Evolutionary conservation across 2,113 vertebrate species (phyloP).

Genomic region (Chaetodon auriga): DNA sequence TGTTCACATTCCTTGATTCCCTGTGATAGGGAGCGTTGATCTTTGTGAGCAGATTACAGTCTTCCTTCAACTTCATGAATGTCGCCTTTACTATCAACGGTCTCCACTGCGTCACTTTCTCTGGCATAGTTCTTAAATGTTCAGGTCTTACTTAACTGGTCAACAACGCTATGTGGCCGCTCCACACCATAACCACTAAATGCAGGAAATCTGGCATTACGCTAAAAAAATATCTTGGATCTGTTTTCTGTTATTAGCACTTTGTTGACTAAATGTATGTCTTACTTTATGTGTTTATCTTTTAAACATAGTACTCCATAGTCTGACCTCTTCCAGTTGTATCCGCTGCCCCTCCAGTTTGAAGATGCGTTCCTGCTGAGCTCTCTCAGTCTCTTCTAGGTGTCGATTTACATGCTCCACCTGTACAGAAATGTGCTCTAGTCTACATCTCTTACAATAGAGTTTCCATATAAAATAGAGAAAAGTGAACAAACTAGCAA

Average conservation of each 20-base stretch:
- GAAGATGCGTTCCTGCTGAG: constrained; percentile 89
- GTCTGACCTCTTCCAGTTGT: constrained; percentile 91
- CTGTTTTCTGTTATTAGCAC: not conserved
- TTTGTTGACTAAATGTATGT: not conserved
- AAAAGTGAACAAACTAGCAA: not conserved
- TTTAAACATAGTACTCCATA: not conserved
- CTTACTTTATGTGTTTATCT: not conserved
- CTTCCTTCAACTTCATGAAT: not conserved
- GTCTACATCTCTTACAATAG: not conserved
- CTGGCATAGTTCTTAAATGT: not conserved
- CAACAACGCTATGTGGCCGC: not conserved
- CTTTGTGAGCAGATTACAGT: not conserved
- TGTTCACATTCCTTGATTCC: no score
- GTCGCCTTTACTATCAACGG: not conserved
- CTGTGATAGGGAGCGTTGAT: no score
- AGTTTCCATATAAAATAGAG: not conserved
- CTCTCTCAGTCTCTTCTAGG: constrained; percentile 86
- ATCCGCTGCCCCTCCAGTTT: constrained; percentile 88
- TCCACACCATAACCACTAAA: not conserved
- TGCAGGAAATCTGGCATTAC: not conserved
- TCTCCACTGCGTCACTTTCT: not conserved
- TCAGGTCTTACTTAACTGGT: no score
- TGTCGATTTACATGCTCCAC: constrained; percentile 88
- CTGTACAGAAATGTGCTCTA: constrained; percentile 72
- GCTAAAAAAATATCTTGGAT: not conserved